phyloP scores from a whole-genome alignment of 2,113 vertebrate genomes.

The Gymnobelideus leadbeateri region DNA sequence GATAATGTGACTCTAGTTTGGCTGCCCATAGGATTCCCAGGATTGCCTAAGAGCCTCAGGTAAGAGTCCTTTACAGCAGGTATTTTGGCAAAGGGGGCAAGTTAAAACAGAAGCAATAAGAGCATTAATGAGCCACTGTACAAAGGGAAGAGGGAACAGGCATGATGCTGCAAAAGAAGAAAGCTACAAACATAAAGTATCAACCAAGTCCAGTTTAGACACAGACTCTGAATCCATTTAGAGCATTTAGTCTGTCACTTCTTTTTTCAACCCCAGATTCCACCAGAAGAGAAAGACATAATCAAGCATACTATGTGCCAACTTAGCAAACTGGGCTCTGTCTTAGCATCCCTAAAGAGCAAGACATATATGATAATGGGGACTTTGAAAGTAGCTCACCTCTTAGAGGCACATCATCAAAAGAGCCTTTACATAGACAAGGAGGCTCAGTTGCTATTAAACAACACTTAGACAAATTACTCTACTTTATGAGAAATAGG shows the following conservation, averaged over 20 bases:
- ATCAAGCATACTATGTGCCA: slow-evolving; percentile 10
- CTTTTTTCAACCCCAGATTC: slow-evolving; percentile 38
- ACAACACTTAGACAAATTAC: not conserved
- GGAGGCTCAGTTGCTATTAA: not conserved
- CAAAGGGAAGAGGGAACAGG: not conserved
- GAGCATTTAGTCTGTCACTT: slow-evolving; percentile 1
- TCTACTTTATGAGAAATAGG: not conserved
- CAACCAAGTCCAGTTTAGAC: not conserved
- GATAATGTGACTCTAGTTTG: not conserved
- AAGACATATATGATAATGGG: not conserved
- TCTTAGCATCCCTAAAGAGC: not conserved
- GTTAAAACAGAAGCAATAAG: not conserved
- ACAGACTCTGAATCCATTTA: not conserved
- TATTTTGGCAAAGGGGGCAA: not conserved
- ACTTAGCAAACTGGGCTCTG: slow-evolving; percentile 33
- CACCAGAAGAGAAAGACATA: slow-evolving; percentile 55
- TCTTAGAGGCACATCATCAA: not conserved
- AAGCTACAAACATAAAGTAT: slow-evolving; percentile 22
- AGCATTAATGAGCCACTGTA: not conserved
- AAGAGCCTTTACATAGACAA: slow-evolving; percentile 12
- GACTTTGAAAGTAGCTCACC: slow-evolving; percentile 5
- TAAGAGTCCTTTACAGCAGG: not conserved
- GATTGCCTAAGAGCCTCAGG: not conserved
- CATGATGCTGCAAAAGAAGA: not conserved
- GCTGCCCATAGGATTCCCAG: not conserved